Base-by-base conservation (phyloP, 1,140 invertebrate species). In the Drosophila sp. region DNA sequence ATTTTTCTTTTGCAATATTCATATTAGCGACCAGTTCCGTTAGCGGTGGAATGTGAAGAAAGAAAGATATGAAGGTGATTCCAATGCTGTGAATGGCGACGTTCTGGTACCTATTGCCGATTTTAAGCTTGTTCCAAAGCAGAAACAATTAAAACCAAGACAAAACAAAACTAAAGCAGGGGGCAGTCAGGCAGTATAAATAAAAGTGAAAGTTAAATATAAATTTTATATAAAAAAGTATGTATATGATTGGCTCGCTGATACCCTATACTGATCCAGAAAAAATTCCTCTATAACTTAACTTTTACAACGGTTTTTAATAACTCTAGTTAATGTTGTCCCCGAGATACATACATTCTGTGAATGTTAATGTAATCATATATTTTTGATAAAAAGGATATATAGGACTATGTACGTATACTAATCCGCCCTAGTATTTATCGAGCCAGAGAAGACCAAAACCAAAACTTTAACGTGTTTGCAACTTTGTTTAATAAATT, bases 201-300 rank as follows among this genome's bases (percentile, higher is more conserved):
- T 79, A 83, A 86, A 86, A 86, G 83, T 86, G 83, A 86, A 86
- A 86, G 83, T 86, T 66, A 65, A 66, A 82, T 65, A 79, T 60
- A 66, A 79, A 76, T 73, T 60, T 70, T 79, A 79, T 79, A 86
- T 70, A 66, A 70, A 73, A 71, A 73, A 30, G 40, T n/a, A 44
- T 64, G 71, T 41, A 57, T 66, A 69, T 71, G 6, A 6, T 4
- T 25, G 23, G 2, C 23, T 8, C 2, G 1, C 44, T 47, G 23
- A 47, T 47, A 25, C 23, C 60, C 78, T 80, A 80, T 80, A 71
- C 55, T 47, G 17, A 40, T 1, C 3, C 25, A n/a, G 1, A 17
- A 47, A 50, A n/a, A 5, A 7, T 65, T 17, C 17, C 17, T 17
- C 17, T 17, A 17, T 17, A 17, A 17, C 17, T 17, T 17, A 17